These are phyloP conservation scores for Chloroceryle aenea DNA, from an alignment of 2,113 vertebrate genomes.

Conservation along the genomic window DNA sequence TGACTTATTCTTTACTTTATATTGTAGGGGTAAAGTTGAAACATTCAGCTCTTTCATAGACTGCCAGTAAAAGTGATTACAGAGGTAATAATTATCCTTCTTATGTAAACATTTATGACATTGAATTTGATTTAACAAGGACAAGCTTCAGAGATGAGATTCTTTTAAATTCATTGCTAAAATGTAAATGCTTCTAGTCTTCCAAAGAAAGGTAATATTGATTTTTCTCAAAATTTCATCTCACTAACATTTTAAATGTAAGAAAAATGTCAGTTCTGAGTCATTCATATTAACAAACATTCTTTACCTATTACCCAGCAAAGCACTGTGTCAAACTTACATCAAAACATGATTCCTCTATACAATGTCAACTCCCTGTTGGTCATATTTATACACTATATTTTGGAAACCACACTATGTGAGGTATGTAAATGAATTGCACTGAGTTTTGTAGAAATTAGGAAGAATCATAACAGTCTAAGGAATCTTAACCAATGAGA, in stretches of 20 bases:
- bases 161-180: background rate
- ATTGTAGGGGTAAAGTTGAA: conserved; percentile 49
- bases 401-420: background rate
- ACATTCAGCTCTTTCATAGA: conserved; percentile 23
- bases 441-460: background rate
- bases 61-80: conserved; percentile 59
- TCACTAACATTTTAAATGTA: background rate
- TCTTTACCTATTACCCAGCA: background rate
- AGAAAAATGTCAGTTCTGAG: background rate
- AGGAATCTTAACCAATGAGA: background rate
- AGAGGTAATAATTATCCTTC: conserved; percentile 38
- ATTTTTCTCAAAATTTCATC: background rate
- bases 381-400: background rate
- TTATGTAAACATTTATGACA: conserved; percentile 56
- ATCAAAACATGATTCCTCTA: background rate
- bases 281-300: background rate
- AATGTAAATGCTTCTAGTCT: background rate
- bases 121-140: conserved; percentile 57
- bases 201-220: background rate
- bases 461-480: background rate
- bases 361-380: background rate
- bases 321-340: background rate
- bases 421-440: background rate
- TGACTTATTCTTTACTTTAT: conserved; percentile 6
- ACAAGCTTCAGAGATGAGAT: background rate